phyloP scores from a whole-genome alignment of 2,797 vertebrate genomes.

The Poecilia velifera region DNA sequence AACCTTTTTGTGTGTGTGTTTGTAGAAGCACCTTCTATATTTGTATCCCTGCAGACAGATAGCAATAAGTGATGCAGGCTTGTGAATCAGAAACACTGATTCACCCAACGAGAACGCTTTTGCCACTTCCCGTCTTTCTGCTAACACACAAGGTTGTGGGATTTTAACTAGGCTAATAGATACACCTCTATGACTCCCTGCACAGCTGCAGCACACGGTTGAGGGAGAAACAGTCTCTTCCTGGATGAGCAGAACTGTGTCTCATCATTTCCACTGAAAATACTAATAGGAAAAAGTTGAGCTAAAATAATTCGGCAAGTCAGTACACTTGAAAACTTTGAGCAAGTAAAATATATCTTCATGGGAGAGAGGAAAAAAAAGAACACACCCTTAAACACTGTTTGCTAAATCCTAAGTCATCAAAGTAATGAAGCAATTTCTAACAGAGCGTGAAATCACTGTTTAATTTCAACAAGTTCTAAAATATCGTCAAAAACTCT shows the following conservation, averaged over 20 bases:
- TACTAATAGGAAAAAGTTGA: neutral
- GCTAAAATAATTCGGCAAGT: neutral
- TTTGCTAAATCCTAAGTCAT: neutral
- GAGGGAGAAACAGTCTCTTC: neutral
- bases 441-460: neutral
- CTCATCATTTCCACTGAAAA: neutral
- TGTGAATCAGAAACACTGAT: constrained; percentile 60
- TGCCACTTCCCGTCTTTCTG: constrained; percentile 21
- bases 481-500: neutral
- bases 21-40: constrained; percentile 47
- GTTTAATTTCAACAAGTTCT: neutral
- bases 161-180: neutral
- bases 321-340: neutral
- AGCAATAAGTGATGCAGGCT: constrained; percentile 18
- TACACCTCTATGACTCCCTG: neutral
- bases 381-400: neutral
- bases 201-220: neutral
- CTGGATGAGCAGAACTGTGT: neutral
- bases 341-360: neutral
- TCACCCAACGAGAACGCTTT: constrained; percentile 31
- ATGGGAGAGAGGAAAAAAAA: neutral
- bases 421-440: neutral
- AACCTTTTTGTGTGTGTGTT: constrained; percentile 28
- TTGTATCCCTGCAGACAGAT: constrained; percentile 30
- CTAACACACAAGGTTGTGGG: constrained; percentile 18